Evolutionary conservation across 2,888 invertebrate genomes (phyloP), one percentile per base, ranked within the genome.

Genomic region (Nemotelus pantherinus): DNA sequence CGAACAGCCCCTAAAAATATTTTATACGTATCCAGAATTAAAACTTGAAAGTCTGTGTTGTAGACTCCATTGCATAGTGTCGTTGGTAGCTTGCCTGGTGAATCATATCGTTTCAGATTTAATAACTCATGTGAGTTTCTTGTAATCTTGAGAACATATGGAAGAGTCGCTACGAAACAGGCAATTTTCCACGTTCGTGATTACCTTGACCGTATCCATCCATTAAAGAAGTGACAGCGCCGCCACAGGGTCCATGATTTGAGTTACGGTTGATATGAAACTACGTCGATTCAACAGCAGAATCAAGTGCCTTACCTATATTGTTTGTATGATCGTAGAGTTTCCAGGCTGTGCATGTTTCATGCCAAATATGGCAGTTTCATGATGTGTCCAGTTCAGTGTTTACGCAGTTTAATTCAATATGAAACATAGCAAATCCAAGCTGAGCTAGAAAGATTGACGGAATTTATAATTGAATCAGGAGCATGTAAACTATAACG

Each of bases 171-270:
- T 57, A 72, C 60, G 48, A 74, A 74, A 63, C 25, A 72, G 72
- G 60, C 48, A 71, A 60, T 60, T 48, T 60, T 60, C 7, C 60
- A 6, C 7, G 10, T 60, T 45, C 72, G 60, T 48, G 74, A 63
- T 74, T 43, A 60, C 74, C 74, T 74, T 74, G 74, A 74, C 74
- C 74, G 48, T n/a, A 74, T 74, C 74, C 74, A 74, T 74, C 74
- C 48, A 60, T 63, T 74, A 39, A 74, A 60, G 74, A 74, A 74
- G 39, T 74, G 74, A 74, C 74, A 63, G 4, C 60, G 48, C 25
- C 25, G 25, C 70, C 43, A 53, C 55, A 50, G 9, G 50, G 70
- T 70, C 70, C 70, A 43, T 44, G 70, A 47, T 41, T 53, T 47
- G 55, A 10, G 2, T 44, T 68, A 3, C 3, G 47, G 41, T 44